Conservation (phyloP, 2,888 invertebrate genomes). For the Oscheius sp. region DNA sequence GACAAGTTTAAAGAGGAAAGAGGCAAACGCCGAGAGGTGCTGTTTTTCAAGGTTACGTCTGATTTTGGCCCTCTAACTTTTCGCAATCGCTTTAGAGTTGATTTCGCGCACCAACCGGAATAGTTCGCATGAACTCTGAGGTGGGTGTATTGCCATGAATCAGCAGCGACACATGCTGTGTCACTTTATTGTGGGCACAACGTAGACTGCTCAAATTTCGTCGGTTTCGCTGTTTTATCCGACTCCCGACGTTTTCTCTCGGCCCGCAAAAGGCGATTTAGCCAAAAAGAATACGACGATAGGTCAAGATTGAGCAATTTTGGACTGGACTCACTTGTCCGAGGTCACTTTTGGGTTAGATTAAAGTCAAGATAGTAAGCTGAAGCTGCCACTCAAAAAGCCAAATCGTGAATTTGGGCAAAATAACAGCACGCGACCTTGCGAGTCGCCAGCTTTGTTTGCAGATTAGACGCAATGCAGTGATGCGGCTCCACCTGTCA, state of each 20-base stretch:
- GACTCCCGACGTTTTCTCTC: too few relatives aligned
- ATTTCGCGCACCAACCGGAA: conserved; percentile 11
- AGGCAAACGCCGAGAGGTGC: not conserved
- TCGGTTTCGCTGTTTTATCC: too few relatives aligned
- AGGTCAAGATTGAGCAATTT: too few relatives aligned
- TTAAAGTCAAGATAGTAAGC: conserved; percentile 2
- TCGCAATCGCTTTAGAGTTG: conserved; percentile 22
- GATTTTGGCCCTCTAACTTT: conserved; percentile 16
- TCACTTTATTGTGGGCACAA: too few relatives aligned
- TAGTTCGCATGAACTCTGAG: conserved; percentile 19
- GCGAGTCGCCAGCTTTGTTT: conserved; percentile 18
- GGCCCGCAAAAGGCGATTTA: too few relatives aligned
- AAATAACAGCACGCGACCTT: conserved; percentile 29
- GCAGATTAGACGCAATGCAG: conserved; percentile 8
- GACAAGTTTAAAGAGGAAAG: conserved; percentile 4
- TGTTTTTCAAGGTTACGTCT: conserved; percentile 7
- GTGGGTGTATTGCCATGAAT: too few relatives aligned
- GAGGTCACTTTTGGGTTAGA: conserved; percentile 12
- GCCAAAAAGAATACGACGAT: too few relatives aligned
- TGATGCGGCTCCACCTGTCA: conserved; percentile 5
- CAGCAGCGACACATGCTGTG: too few relatives aligned
- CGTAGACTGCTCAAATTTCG: too few relatives aligned
- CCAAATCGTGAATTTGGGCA: conserved; percentile 13
- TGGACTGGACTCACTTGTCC: not conserved
- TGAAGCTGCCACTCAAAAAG: conserved; percentile 19